phyloP scores from a whole-genome alignment of 2,888 invertebrate species.

The Protula sp. region DNA sequence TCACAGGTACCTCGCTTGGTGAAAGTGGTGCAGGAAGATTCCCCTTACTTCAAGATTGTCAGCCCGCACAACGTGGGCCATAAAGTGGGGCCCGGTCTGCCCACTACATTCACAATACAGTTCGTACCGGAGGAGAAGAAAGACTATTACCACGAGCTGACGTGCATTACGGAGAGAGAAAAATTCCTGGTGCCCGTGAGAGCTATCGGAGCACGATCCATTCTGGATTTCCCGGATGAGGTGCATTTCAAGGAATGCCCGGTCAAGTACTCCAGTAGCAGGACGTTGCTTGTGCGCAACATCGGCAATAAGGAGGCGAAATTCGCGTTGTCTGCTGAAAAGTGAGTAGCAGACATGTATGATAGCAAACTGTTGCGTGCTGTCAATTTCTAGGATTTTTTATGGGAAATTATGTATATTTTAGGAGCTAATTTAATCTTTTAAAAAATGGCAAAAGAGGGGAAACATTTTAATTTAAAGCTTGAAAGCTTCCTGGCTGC shows the following conservation, averaged over 20 bases:
- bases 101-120: slow-evolving; percentile 61
- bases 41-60: slow-evolving; percentile 53
- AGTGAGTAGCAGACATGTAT: slow-evolving; percentile 43
- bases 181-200: slow-evolving; percentile 53
- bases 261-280: slow-evolving; percentile 57
- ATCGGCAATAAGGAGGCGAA: slow-evolving; percentile 57
- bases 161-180: slow-evolving; percentile 54
- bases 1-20: slow-evolving; percentile 51
- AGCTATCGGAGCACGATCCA: slow-evolving; percentile 60
- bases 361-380: too few relatives aligned
- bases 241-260: slow-evolving; percentile 58
- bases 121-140: slow-evolving; percentile 60
- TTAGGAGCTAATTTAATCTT: not conserved
- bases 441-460: too few relatives aligned
- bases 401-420: not conserved
- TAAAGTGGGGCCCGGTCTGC: slow-evolving; percentile 68
- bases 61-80: slow-evolving; percentile 50
- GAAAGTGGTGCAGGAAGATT: slow-evolving; percentile 51
- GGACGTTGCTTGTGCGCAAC: slow-evolving; percentile 59
- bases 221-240: slow-evolving; percentile 62
- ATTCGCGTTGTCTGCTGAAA: slow-evolving; percentile 55
- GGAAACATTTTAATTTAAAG: too few relatives aligned
- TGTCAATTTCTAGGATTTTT: too few relatives aligned
- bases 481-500: too few relatives aligned
- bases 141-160: slow-evolving; percentile 53